Percentiles rank a stretch among this genome's conserved stretches.
Conservation (phyloP, 2,113 vertebrate species). For the Elgaria multicarinata region DNA sequence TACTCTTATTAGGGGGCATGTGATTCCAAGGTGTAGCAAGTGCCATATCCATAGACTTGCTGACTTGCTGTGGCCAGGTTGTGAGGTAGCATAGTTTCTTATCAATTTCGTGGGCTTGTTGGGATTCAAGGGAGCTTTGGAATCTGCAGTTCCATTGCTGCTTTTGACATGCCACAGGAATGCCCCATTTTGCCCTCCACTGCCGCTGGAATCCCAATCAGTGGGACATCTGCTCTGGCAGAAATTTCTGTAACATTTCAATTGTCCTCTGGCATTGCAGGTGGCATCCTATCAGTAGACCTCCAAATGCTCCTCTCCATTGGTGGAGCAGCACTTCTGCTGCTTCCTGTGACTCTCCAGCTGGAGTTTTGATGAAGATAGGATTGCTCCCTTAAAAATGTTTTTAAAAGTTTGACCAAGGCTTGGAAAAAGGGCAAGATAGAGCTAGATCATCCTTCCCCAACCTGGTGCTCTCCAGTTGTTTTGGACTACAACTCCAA, state of each 20-base stretch:
- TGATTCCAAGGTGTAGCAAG: not conserved
- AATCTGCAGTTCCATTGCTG: too few relatives aligned
- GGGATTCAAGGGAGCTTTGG: too few relatives aligned
- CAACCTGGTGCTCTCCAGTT: too few relatives aligned
- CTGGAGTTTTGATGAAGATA: not conserved
- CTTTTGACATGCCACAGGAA: too few relatives aligned
- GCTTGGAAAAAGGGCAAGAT: too few relatives aligned
- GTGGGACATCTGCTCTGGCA: not conserved
- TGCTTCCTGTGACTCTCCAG: not conserved
- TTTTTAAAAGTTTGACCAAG: too few relatives aligned
- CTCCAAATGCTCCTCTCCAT: too few relatives aligned
- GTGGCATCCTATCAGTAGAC: not conserved
- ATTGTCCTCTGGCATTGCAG: not conserved
- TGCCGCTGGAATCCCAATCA: not conserved
- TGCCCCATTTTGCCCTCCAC: too few relatives aligned
- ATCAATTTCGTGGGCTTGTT: too few relatives aligned
- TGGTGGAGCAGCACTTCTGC: not conserved
- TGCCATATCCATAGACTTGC: not conserved
- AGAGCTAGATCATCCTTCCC: too few relatives aligned
- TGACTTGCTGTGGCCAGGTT: not conserved
- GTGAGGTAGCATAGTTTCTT: too few relatives aligned
- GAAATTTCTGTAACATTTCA: not conserved
- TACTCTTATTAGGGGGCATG: not conserved
- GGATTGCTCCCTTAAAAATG: not conserved
- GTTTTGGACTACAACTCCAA: too few relatives aligned